These are phyloP conservation scores for Tenebrio molitor DNA, from an alignment of 1,140 invertebrate genomes.

Conservation along the genomic window DNA sequence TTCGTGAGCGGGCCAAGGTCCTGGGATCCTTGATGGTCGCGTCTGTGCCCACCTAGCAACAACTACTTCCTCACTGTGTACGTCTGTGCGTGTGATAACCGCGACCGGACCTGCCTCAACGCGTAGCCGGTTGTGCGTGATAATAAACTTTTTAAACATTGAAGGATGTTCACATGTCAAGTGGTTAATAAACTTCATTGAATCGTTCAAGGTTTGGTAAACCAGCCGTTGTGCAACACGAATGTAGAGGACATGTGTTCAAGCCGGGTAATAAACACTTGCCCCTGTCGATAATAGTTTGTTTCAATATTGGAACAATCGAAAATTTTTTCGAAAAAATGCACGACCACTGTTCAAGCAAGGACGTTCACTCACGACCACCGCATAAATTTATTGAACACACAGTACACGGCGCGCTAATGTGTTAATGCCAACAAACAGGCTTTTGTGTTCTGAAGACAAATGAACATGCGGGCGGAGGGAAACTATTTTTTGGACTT, in stretches of 20 bases:
- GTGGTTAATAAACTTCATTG: constrained; percentile 44
- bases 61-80: not conserved
- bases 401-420: constrained; percentile 19
- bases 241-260: not conserved
- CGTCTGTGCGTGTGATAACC: constrained; percentile 16
- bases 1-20: too few species aligned
- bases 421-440: constrained; percentile 29
- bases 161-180: constrained; percentile 45
- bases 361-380: constrained; percentile 31
- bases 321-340: constrained; percentile 21
- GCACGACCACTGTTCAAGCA: constrained; percentile 6
- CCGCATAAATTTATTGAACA: constrained; percentile 29
- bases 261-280: constrained; percentile 6
- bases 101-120: constrained; percentile 34
- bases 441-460: not conserved
- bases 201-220: constrained; percentile 44
- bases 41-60: constrained; percentile 4
- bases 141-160: constrained; percentile 46
- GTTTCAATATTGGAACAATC: constrained; percentile 34
- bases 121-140: constrained; percentile 18
- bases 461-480: not conserved
- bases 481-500: not conserved
- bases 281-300: not conserved
- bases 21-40: too few species aligned
- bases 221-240: constrained; percentile 23